Evolutionary conservation across 2,797 vertebrate species (phyloP).

Genomic region (Leucoraja ocellata): DNA sequence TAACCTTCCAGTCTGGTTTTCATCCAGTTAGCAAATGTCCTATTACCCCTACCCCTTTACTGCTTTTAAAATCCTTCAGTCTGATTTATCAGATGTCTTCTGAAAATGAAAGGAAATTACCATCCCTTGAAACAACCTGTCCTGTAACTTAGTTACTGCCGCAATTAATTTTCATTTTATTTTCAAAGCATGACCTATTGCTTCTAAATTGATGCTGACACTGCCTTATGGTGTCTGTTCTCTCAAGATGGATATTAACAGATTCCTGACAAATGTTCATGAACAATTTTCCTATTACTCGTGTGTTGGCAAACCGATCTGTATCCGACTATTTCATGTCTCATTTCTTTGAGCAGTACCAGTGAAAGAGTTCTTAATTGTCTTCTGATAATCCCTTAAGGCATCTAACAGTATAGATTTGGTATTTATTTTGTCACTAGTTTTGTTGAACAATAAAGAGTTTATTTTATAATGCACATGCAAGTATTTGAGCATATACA

Average conservation of each 20-base stretch:
- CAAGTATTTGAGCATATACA: not conserved
- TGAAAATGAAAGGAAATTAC: constrained; percentile 1
- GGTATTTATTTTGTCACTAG: not conserved
- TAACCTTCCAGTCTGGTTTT: not conserved
- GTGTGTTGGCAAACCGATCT: not conserved
- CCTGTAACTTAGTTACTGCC: not conserved
- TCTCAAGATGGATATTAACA: not conserved
- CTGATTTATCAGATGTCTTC: not conserved
- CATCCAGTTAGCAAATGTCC: not conserved
- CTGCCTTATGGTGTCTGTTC: not conserved
- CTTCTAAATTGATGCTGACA: not conserved
- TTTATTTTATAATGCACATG: not conserved
- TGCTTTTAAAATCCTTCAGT: not conserved
- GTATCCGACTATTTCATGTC: not conserved
- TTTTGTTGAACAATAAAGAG: not conserved
- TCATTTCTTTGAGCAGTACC: not conserved
- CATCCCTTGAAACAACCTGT: not conserved
- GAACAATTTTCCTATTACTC: not conserved
- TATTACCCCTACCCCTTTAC: not conserved
- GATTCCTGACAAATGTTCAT: not conserved
- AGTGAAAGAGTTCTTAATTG: not conserved
- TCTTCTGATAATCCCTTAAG: not conserved
- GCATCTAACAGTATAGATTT: not conserved
- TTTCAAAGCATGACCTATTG: constrained; percentile 13
- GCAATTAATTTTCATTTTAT: not conserved